These are phyloP conservation scores for Conus betulinus DNA, from an alignment of 1,140 invertebrate species.

Conservation along the genomic window DNA sequence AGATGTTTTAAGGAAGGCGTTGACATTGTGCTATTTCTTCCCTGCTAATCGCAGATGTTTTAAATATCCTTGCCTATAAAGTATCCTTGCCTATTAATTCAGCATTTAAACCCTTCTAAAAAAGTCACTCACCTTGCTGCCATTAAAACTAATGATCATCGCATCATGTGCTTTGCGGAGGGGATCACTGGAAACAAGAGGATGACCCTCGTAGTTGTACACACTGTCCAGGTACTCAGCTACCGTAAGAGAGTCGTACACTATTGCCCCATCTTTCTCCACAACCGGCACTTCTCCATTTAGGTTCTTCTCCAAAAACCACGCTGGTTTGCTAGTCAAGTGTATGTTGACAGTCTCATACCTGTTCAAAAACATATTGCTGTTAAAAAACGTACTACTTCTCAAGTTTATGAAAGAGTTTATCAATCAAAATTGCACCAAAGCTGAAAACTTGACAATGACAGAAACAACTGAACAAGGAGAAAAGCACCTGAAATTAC, in stretches of 20 bases:
- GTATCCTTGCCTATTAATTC: no score
- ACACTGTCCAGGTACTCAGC: constrained; percentile 89
- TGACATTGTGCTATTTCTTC: no score
- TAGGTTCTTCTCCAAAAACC: constrained; percentile 83
- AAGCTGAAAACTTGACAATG: no score
- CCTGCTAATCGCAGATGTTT: no score
- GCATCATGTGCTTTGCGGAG: constrained; percentile 86
- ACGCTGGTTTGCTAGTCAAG: constrained; percentile 88
- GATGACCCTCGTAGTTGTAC: constrained; percentile 80
- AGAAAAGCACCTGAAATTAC: no score
- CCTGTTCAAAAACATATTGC: constrained; percentile 72
- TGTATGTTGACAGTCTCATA: constrained; percentile 91
- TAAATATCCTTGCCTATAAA: no score
- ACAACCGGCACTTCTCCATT: constrained; percentile 89
- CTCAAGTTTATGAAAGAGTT: no score
- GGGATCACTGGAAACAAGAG: constrained; percentile 84
- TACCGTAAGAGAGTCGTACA: constrained; percentile 89
- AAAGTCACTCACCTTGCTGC: constrained; percentile 55
- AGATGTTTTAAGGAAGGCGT: no score
- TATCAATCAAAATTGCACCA: no score
- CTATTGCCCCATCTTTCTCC: constrained; percentile 82
- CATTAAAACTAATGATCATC: constrained; percentile 82
- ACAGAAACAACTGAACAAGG: no score
- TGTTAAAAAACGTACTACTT: no score
- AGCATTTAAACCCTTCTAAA: no score